Evolutionary conservation across 2,888 invertebrate genomes (phyloP).

Genomic region (Sicus ferrugineus): DNA sequence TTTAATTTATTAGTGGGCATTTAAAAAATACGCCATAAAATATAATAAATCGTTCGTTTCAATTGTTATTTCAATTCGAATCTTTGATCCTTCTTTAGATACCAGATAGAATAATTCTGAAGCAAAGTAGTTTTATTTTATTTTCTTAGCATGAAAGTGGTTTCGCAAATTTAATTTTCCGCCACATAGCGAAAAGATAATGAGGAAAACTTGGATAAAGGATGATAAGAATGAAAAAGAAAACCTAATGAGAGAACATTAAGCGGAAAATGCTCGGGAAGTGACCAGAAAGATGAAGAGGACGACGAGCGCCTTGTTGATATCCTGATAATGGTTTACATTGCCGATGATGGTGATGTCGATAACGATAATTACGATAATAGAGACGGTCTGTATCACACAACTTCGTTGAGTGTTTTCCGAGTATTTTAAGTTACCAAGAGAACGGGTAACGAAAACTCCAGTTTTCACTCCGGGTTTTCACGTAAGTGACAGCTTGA

Average conservation of each 20-base stretch:
- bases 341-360: background rate
- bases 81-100: no score
- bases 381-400: no score
- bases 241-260: conserved; percentile 2
- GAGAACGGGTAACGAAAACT: background rate
- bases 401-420: no score
- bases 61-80: no score
- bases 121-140: no score
- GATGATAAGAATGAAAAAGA: background rate
- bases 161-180: conserved; percentile 25
- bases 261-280: background rate
- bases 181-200: conserved; percentile 12
- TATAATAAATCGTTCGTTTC: no score
- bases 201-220: conserved; percentile 2
- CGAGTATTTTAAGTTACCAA: no score
- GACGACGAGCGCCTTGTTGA: background rate
- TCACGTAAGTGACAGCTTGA: background rate
- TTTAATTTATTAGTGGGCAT: no score
- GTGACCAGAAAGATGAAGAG: background rate
- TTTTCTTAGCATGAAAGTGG: no score
- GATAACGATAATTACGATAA: background rate
- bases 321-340: background rate
- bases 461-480: background rate
- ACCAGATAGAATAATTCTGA: no score
- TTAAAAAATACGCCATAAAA: no score